phyloP scores from a whole-genome alignment of 2,113 vertebrate species.

The Apus apus region DNA sequence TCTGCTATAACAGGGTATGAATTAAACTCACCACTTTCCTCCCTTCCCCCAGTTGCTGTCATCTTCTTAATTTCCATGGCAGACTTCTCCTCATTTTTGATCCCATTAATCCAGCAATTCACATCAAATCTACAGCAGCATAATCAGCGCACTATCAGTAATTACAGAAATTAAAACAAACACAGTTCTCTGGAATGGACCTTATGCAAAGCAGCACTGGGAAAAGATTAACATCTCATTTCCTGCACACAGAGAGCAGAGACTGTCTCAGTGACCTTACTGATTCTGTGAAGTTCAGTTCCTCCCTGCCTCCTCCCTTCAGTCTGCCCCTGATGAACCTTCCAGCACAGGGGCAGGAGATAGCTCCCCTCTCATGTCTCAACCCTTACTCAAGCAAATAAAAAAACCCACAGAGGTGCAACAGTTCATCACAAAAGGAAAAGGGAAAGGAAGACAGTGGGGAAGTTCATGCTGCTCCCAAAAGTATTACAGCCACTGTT shows the following conservation, averaged over 20 bases:
- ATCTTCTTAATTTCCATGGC: neutral
- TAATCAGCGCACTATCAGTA: conserved; percentile 63
- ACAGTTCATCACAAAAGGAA: neutral
- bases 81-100: conserved; percentile 59
- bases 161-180: conserved; percentile 67
- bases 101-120: conserved; percentile 57
- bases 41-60: neutral
- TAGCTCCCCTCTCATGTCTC: neutral
- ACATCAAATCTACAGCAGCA: conserved; percentile 42
- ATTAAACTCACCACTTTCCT: neutral
- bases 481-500: conserved; percentile 5
- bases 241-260: conserved; percentile 40
- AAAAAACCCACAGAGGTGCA: neutral
- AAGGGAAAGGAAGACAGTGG: neutral
- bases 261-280: conserved; percentile 44
- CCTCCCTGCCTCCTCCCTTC: neutral
- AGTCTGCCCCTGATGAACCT: neutral
- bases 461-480: neutral
- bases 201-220: conserved; percentile 57
- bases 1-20: neutral
- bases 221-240: conserved; percentile 65
- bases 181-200: conserved; percentile 60
- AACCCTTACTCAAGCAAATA: neutral
- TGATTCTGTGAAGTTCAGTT: conserved; percentile 38
- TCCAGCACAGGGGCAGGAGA: neutral